These are phyloP conservation scores for Tokudaia muenninki DNA, from an alignment of 2,797 vertebrate genomes.

Conservation along the genomic window DNA sequence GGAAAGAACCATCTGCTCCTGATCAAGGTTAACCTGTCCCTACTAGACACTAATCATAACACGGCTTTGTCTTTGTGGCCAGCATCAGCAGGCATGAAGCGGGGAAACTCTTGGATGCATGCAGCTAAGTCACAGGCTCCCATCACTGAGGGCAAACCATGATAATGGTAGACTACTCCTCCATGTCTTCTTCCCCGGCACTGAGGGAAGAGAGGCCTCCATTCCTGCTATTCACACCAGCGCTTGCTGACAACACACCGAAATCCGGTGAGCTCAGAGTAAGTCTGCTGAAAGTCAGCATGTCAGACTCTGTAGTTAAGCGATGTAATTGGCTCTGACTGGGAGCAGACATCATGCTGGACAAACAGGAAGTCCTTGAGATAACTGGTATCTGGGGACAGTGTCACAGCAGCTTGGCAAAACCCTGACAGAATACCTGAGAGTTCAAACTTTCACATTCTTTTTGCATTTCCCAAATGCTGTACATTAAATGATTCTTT, in stretches of 20 bases:
- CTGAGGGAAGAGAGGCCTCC: not conserved
- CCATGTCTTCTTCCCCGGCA: not conserved
- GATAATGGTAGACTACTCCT: not conserved
- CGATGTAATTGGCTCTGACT: not conserved
- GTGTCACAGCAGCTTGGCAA: not conserved
- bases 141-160: not conserved
- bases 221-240: not conserved
- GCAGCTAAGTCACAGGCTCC: not conserved
- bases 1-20: not conserved
- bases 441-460: not conserved
- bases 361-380: not conserved
- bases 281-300: not conserved
- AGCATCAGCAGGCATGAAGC: not conserved
- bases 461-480: not conserved
- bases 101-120: not conserved
- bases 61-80: not conserved
- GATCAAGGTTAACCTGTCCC: not conserved
- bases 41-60: not conserved
- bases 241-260: not conserved
- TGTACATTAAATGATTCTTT: not conserved
- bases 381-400: not conserved
- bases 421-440: not conserved
- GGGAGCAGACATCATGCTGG: not conserved
- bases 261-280: not conserved
- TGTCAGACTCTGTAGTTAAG: not conserved